phyloP scores from a whole-genome alignment of 2,797 vertebrate species.

The Tarsius wallacei region DNA sequence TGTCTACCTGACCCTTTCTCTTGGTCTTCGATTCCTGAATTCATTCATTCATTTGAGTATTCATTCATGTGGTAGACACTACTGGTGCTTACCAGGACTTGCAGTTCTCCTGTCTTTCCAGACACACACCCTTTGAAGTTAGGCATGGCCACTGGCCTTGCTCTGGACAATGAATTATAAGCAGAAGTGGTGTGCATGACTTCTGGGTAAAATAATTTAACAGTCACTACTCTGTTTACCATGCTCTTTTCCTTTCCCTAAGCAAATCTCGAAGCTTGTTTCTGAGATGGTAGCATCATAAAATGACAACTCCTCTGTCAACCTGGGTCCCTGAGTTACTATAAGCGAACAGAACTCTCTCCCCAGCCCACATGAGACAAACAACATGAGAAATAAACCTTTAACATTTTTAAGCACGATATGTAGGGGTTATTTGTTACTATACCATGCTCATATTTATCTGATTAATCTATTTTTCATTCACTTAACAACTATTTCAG shows the following conservation, averaged over 20 bases:
- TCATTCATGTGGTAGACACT: neutral
- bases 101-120: neutral
- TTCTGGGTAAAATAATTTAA: neutral
- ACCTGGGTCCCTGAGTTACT: neutral
- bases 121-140: neutral
- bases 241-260: fast-evolving
- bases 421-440: neutral
- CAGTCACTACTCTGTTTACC: neutral
- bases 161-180: neutral
- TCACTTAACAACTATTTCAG: neutral
- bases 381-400: neutral
- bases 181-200: neutral
- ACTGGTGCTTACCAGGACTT: neutral
- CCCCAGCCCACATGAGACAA: neutral
- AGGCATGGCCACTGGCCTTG: neutral
- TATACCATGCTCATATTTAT: neutral
- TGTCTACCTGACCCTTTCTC: neutral
- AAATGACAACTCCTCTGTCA: neutral
- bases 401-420: neutral
- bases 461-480: neutral
- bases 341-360: neutral
- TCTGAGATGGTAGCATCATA: neutral
- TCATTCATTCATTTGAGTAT: neutral
- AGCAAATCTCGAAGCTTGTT: neutral
- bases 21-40: neutral